Conservation (phyloP, 2,888 invertebrate genomes). For the Hypomecis atomaria region DNA sequence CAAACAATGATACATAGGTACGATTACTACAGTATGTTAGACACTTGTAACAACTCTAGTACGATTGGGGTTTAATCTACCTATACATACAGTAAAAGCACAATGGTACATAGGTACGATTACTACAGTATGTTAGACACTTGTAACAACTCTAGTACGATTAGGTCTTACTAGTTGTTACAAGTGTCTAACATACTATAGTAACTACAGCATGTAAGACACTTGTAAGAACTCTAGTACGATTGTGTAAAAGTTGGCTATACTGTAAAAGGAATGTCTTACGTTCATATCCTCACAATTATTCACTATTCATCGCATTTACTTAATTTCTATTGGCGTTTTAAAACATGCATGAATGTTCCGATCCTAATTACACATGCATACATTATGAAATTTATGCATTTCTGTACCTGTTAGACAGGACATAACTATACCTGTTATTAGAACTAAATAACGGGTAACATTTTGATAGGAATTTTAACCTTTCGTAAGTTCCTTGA, state of each 20-base stretch:
- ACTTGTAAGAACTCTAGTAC: not conserved
- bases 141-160: not conserved
- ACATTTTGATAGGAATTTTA: constrained; percentile 12
- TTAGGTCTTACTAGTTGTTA: no score
- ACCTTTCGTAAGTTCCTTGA: constrained; percentile 1
- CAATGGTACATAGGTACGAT: no score
- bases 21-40: not conserved
- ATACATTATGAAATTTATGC: not conserved
- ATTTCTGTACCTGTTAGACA: not conserved
- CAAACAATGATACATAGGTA: no score
- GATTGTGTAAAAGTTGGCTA: no score
- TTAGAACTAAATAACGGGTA: constrained; percentile 3
- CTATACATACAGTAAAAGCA: no score
- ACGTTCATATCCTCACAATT: no score
- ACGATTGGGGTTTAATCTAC: no score
- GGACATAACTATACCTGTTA: constrained; percentile 6
- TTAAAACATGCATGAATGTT: not conserved
- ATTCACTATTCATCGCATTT: not conserved
- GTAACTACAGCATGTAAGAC: not conserved
- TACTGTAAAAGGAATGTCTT: no score
- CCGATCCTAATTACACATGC: not conserved
- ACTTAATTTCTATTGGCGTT: not conserved
- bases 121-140: not conserved
- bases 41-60: not conserved
- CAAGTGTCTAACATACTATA: no score